Evolutionary conservation across 2,888 invertebrate genomes (phyloP).

Genomic region (Mongoloraphidia duomilia): DNA sequence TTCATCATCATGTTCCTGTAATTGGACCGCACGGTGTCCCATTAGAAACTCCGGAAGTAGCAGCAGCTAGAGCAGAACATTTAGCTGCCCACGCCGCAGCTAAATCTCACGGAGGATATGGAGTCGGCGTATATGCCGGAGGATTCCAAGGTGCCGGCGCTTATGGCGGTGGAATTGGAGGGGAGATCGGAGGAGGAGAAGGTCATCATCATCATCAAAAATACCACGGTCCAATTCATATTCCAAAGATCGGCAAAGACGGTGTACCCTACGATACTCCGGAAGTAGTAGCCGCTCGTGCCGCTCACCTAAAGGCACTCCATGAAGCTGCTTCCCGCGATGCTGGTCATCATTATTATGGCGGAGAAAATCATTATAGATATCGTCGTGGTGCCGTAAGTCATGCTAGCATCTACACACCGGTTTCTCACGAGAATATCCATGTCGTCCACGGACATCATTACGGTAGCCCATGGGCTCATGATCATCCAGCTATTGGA

Average conservation of each 20-base stretch:
- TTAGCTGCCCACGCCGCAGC: conserved; percentile 2
- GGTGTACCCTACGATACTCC: conserved; percentile 11
- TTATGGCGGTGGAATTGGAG: neutral
- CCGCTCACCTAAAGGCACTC: conserved; percentile 6
- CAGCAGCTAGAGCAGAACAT: neutral
- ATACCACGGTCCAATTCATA: conserved; percentile 28
- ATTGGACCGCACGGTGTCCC: conserved; percentile 4
- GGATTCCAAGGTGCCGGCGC: neutral
- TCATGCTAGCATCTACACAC: neutral
- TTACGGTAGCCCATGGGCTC: neutral
- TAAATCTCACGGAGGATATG: neutral
- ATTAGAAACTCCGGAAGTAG: conserved; percentile 5
- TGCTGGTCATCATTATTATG: conserved; percentile 3
- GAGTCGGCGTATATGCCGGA: neutral
- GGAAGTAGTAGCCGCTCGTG: conserved; percentile 9
- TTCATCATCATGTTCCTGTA: neutral
- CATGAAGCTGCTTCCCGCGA: conserved; percentile 7
- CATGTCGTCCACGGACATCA: conserved; percentile 2
- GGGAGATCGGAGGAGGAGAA: neutral
- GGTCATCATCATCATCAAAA: neutral
- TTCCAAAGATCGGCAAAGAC: conserved; percentile 25
- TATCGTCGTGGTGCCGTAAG: neutral
- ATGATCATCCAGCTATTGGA: conserved; percentile 4
- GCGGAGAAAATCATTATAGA: neutral
- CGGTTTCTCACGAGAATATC: too few species aligned